These are phyloP conservation scores for Euura lappo DNA, from an alignment of 1,140 invertebrate species.

Conservation along the genomic window DNA sequence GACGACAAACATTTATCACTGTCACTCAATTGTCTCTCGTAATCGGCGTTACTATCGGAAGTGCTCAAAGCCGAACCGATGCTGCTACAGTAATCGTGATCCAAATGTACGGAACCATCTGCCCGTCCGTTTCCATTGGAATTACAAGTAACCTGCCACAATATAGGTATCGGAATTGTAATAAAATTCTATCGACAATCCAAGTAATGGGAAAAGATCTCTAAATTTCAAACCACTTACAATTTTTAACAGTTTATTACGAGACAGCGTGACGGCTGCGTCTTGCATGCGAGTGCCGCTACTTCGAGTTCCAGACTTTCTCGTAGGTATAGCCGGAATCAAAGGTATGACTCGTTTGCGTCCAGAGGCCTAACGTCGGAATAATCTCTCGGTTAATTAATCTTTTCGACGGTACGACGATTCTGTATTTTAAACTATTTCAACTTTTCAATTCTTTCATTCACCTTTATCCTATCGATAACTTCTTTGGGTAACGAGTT, in stretches of 20 bases:
- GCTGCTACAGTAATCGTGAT: slow-evolving; percentile 63
- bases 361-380: slow-evolving; percentile 47
- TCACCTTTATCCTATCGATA: slow-evolving; percentile 61
- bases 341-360: slow-evolving; percentile 58
- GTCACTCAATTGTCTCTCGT: slow-evolving; percentile 23
- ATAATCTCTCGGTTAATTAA: slow-evolving; percentile 6
- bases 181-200: too few species aligned
- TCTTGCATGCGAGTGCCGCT: slow-evolving; percentile 51
- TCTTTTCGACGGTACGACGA: neutral
- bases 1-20: slow-evolving; percentile 23
- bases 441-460: slow-evolving; percentile 11
- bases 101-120: slow-evolving; percentile 52
- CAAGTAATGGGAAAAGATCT: neutral
- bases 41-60: slow-evolving; percentile 31
- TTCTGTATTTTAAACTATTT: neutral
- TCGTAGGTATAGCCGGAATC: slow-evolving; percentile 55
- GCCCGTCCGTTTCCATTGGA: slow-evolving; percentile 19
- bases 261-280: slow-evolving; percentile 40
- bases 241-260: slow-evolving; percentile 51
- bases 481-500: slow-evolving; percentile 56
- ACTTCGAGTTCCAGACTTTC: slow-evolving; percentile 35
- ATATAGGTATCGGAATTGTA: neutral
- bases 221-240: slow-evolving; percentile 28
- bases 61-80: slow-evolving; percentile 26
- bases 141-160: slow-evolving; percentile 29